Evolutionary conservation across 2,888 invertebrate genomes (phyloP).

Genomic region (Pyrrhosoma nymphula): DNA sequence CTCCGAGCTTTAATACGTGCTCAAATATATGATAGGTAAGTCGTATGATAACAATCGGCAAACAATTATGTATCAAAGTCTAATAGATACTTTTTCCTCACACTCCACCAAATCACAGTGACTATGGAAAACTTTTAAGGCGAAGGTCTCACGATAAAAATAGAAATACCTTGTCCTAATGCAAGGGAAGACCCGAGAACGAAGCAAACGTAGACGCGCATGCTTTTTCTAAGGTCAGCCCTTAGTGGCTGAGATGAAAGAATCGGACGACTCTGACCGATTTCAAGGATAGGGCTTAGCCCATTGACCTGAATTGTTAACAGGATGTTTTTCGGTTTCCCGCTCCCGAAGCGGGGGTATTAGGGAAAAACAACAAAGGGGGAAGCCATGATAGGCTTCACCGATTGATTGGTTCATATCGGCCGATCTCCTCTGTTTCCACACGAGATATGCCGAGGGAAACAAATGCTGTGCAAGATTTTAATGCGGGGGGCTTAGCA

Average conservation of each 20-base stretch:
- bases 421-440: neutral
- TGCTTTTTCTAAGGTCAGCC: neutral
- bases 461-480: neutral
- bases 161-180: neutral
- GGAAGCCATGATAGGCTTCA: neutral
- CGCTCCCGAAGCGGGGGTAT: neutral
- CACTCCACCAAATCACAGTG: no score
- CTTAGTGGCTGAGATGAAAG: neutral
- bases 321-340: neutral
- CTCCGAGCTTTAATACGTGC: no score
- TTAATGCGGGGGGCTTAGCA: neutral
- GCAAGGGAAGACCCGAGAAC: neutral
- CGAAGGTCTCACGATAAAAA: no score
- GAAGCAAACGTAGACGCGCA: neutral
- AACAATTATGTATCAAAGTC: no score
- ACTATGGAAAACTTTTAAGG: no score
- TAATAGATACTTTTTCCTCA: no score
- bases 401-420: slow-evolving; percentile 1
- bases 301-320: neutral
- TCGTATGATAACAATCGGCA: no score
- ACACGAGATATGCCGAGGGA: neutral
- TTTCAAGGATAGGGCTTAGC: neutral
- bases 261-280: neutral
- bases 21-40: no score
- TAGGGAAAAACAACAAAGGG: neutral